Conservation (phyloP, 2,113 vertebrate species). For the Lophotis ruficrista region DNA sequence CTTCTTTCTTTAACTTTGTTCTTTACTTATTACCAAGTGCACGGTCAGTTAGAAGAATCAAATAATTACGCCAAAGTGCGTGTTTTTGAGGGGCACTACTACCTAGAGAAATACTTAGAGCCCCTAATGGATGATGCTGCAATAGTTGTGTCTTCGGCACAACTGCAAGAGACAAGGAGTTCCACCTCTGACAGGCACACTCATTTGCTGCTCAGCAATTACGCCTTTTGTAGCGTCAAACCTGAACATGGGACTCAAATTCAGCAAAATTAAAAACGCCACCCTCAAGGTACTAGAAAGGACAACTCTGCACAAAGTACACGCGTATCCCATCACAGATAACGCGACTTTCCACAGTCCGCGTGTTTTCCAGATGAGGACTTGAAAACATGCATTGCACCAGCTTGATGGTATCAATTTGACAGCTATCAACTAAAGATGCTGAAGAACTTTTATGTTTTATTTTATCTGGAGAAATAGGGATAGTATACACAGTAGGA, state of each 20-base stretch:
- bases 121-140: background rate
- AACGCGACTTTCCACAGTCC: background rate
- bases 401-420: background rate
- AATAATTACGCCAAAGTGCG: background rate
- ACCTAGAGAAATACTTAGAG: background rate
- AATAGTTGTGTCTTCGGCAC: background rate
- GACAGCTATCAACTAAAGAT: background rate
- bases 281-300: background rate
- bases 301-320: background rate
- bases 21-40: background rate
- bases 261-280: background rate
- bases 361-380: background rate
- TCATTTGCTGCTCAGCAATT: background rate
- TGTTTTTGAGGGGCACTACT: background rate
- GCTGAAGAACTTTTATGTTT: background rate
- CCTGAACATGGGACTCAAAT: background rate
- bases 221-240: background rate
- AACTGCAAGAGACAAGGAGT: background rate
- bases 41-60: accelerated
- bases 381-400: background rate
- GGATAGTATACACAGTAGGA: background rate
- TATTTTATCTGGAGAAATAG: background rate
- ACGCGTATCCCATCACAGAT: background rate
- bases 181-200: background rate
- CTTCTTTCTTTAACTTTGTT: background rate